phyloP scores from a whole-genome alignment of 2,888 invertebrate genomes.

The Paralinhomoeus sp. region DNA sequence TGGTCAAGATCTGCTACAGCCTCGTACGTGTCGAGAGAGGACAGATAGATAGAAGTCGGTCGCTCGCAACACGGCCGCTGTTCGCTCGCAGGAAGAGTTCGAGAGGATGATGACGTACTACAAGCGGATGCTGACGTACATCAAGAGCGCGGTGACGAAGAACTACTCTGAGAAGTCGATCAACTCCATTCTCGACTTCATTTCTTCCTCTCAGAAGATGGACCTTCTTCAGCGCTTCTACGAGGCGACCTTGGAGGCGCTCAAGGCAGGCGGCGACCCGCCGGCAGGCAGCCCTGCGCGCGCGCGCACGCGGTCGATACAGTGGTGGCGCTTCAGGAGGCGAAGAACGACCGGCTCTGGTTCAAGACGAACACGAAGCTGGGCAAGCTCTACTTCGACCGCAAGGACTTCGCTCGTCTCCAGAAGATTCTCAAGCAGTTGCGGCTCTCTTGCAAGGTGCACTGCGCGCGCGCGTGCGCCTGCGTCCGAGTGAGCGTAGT shows the following conservation, averaged over 20 bases:
- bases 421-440: constrained; percentile 88
- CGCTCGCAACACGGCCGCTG: too few relatives aligned
- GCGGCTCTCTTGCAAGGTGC: constrained; percentile 80
- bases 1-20: constrained; percentile 98
- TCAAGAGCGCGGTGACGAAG: constrained; percentile 92
- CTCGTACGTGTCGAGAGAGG: constrained; percentile 49
- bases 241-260: constrained; percentile 43
- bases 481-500: background rate
- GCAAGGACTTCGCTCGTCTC: constrained; percentile 73
- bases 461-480: constrained; percentile 1
- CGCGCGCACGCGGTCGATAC: too few relatives aligned
- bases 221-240: constrained; percentile 91
- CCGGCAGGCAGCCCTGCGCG: too few relatives aligned
- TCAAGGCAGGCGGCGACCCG: constrained; percentile 15
- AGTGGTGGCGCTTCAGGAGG: constrained; percentile 52
- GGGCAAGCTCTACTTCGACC: constrained; percentile 89
- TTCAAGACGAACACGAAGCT: constrained; percentile 98
- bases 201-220: constrained; percentile 95
- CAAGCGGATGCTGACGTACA: constrained; percentile 83
- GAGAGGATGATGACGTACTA: constrained; percentile 85
- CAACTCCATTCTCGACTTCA: constrained; percentile 94
- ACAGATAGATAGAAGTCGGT: too few relatives aligned
- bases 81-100: constrained; percentile 49
- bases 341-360: constrained; percentile 95
- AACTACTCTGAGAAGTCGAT: constrained; percentile 99